Evolutionary conservation across 2,888 invertebrate genomes (phyloP).

Genomic region (Trichopria drosophilae): DNA sequence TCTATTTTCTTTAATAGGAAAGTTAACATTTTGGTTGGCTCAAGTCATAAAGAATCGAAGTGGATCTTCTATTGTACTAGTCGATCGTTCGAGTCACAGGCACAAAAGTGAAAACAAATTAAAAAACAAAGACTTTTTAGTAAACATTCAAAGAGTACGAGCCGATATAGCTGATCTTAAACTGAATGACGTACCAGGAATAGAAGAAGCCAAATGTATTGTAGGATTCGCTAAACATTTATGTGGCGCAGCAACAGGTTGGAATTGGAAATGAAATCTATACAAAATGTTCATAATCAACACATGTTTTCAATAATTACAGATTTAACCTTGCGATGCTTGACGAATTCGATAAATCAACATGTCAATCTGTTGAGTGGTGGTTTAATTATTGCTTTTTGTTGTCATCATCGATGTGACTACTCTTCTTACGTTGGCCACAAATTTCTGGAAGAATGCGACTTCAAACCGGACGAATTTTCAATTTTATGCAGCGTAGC

Average conservation of each 20-base stretch:
- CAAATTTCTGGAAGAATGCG: constrained; percentile 62
- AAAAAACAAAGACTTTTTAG: constrained; percentile 55
- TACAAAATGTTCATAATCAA: constrained; percentile 17
- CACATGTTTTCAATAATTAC: constrained; percentile 30
- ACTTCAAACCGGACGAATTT: constrained; percentile 68
- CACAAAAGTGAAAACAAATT: constrained; percentile 78
- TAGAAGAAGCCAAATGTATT: constrained; percentile 57
- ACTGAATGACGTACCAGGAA: constrained; percentile 62
- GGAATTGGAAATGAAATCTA: constrained; percentile 2
- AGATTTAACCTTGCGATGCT: constrained; percentile 76
- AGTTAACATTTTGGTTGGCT: constrained; percentile 77
- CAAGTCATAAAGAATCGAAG: constrained; percentile 62
- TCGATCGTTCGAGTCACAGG: constrained; percentile 80
- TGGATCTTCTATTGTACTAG: constrained; percentile 67
- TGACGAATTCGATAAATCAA: constrained; percentile 60
- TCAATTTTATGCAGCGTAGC: constrained; percentile 77
- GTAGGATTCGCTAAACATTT: constrained; percentile 85
- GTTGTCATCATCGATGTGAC: constrained; percentile 87
- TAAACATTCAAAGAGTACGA: constrained; percentile 67
- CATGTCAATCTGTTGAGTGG: constrained; percentile 52
- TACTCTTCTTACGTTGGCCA: constrained; percentile 73
- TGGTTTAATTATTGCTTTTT: constrained; percentile 78
- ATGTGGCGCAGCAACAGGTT: constrained; percentile 86
- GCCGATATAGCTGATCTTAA: constrained; percentile 81
- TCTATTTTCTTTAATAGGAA: constrained; percentile 61